phyloP scores from a whole-genome alignment of 2,113 vertebrate species.

The Gavia stellata region DNA sequence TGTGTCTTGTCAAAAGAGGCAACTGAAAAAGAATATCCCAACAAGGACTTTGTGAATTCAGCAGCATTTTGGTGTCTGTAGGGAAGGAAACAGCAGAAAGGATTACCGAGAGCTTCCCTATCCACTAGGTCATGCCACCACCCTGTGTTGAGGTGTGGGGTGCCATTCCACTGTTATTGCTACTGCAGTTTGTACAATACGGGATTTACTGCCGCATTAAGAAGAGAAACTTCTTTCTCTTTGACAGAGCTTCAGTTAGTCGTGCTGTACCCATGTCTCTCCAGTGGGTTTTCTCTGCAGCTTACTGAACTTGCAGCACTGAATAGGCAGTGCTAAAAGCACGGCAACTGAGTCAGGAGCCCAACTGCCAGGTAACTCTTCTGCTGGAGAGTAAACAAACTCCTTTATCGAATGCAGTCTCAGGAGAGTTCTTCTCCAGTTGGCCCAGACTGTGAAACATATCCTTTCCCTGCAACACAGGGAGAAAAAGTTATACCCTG shows the following conservation, averaged over 20 bases:
- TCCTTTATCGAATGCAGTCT: neutral
- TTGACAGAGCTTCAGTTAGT: neutral
- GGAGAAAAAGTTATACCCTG: neutral
- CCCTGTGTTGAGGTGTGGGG: neutral
- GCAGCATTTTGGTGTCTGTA: neutral
- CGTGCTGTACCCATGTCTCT: neutral
- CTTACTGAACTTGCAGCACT: neutral
- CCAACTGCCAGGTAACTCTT: neutral
- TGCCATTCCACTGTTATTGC: neutral
- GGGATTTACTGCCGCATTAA: neutral
- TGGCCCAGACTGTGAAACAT: neutral
- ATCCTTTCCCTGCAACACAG: neutral
- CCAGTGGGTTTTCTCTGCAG: neutral
- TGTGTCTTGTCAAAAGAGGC: slow-evolving; percentile 5
- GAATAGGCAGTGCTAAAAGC: neutral
- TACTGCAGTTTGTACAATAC: neutral
- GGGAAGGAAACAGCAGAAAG: neutral
- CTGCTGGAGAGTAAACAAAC: neutral
- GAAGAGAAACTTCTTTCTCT: neutral
- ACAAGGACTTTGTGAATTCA: neutral
- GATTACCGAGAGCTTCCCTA: neutral
- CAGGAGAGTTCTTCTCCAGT: neutral
- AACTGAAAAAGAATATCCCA: neutral
- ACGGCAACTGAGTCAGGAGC: neutral
- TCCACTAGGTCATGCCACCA: neutral